These are phyloP conservation scores for Propsilocerus akamusi DNA, from an alignment of 1,140 invertebrate genomes.

Conservation along the genomic window DNA sequence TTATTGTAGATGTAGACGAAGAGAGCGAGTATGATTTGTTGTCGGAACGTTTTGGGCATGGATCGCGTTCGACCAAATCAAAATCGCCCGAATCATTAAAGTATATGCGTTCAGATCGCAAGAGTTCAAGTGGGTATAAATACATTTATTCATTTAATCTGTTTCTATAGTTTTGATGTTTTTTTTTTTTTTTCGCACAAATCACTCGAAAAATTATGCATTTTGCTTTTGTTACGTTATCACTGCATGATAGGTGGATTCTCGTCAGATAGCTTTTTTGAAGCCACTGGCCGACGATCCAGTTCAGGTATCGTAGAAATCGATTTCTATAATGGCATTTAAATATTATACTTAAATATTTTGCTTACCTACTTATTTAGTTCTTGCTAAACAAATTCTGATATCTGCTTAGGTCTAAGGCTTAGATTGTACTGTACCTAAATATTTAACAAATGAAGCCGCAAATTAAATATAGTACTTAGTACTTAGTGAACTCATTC, in stretches of 20 bases:
- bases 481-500: too few relatives aligned
- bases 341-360: too few relatives aligned
- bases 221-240: too few relatives aligned
- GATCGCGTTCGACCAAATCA: background rate
- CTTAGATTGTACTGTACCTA: too few relatives aligned
- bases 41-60: background rate
- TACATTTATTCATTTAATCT: background rate
- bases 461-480: too few relatives aligned
- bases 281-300: slow-evolving; percentile 23
- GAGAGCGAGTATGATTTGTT: background rate
- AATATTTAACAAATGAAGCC: too few relatives aligned
- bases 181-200: background rate
- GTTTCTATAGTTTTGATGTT: background rate
- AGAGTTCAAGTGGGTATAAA: slow-evolving; percentile 2
- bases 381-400: too few relatives aligned
- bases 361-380: too few relatives aligned
- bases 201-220: background rate
- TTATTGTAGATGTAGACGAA: background rate
- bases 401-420: too few relatives aligned
- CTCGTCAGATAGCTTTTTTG: slow-evolving; percentile 22
- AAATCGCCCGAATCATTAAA: background rate
- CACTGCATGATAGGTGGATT: background rate
- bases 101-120: background rate
- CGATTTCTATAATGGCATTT: too few relatives aligned
- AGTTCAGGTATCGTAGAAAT: slow-evolving; percentile 18